phyloP scores from a whole-genome alignment of 2,797 vertebrate genomes.

The Clarias fuscus region DNA sequence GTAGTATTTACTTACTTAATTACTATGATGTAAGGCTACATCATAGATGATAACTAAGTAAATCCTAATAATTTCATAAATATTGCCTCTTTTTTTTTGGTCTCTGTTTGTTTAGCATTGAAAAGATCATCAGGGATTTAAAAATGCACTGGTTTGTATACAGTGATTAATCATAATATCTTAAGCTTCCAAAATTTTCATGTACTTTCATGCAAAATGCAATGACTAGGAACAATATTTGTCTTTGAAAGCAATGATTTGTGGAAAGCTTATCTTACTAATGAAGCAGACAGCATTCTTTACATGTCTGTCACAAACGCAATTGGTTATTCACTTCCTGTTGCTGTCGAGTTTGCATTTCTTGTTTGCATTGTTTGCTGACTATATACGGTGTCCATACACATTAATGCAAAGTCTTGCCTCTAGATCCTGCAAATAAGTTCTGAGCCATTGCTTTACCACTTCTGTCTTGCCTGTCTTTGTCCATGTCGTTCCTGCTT shows the following conservation, averaged over 20 bases:
- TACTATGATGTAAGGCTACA: neutral
- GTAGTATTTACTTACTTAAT: neutral
- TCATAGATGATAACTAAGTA: no score
- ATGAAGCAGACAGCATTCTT: neutral
- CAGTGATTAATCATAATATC: neutral
- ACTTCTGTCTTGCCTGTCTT: neutral
- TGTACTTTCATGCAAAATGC: neutral
- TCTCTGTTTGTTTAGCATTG: constrained; percentile 5
- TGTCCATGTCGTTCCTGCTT: neutral
- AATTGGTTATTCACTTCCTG: neutral
- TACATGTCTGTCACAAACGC: neutral
- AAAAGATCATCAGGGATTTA: constrained; percentile 6
- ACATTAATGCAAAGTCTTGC: neutral
- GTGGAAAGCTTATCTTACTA: neutral
- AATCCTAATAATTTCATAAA: neutral
- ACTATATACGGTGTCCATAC: neutral
- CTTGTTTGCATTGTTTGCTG: neutral
- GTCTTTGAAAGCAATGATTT: neutral
- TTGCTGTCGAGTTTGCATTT: neutral
- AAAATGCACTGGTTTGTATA: neutral
- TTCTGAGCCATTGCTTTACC: neutral
- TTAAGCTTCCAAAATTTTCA: neutral
- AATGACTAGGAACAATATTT: constrained; percentile 3
- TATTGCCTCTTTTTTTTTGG: neutral
- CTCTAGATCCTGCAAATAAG: neutral